Conservation (phyloP, 2,888 invertebrate species). For the Elegia similella region DNA sequence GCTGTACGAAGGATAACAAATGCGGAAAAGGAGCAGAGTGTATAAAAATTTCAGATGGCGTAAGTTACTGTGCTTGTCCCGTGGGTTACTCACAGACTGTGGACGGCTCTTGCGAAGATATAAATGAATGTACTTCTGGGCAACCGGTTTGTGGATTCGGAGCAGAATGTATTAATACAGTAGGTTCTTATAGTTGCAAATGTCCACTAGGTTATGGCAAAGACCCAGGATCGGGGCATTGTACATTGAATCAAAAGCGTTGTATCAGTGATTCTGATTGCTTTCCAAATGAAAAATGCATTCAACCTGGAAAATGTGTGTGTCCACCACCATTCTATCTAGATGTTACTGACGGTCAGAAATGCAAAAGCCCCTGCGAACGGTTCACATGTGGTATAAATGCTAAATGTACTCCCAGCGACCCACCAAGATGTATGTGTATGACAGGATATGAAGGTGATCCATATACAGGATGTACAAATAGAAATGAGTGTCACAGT, state of each 20-base stretch:
- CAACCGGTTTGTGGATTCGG: constrained; percentile 91
- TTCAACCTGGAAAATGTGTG: constrained; percentile 94
- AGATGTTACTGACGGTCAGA: constrained; percentile 90
- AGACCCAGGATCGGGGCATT: constrained; percentile 90
- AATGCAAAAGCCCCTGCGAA: constrained; percentile 96
- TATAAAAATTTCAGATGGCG: constrained; percentile 93
- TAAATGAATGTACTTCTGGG: constrained; percentile 91
- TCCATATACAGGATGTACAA: constrained; percentile 90
- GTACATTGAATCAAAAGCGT: constrained; percentile 90
- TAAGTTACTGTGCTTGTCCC: constrained; percentile 96
- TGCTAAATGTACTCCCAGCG: constrained; percentile 93
- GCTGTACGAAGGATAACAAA: constrained; percentile 89
- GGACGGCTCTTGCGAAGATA: constrained; percentile 92
- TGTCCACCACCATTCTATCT: constrained; percentile 95
- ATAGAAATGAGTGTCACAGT: constrained; percentile 92
- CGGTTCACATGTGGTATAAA: constrained; percentile 94
- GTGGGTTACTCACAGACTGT: constrained; percentile 89
- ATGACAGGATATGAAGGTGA: constrained; percentile 93
- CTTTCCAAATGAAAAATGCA: constrained; percentile 92
- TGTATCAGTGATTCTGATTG: constrained; percentile 93
- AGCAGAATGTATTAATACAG: constrained; percentile 91
- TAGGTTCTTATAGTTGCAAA: constrained; percentile 89
- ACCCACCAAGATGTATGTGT: constrained; percentile 95
- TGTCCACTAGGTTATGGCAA: constrained; percentile 92
- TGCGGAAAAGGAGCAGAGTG: constrained; percentile 95